Evolutionary conservation across 2,888 invertebrate genomes (phyloP).

Genomic region (Sarcophaga carnaria): DNA sequence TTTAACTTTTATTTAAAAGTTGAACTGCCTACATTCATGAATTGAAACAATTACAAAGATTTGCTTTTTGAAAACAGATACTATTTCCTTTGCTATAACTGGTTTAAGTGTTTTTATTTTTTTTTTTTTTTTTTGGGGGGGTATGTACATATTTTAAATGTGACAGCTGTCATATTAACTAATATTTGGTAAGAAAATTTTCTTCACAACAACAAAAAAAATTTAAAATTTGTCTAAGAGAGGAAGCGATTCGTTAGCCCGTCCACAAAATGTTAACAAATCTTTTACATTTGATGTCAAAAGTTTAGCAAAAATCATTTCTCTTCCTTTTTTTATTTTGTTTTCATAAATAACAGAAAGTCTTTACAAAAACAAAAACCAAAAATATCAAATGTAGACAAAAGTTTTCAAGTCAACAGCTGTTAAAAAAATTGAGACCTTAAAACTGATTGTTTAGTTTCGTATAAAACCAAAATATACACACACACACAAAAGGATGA

Average conservation of each 20-base stretch:
- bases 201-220: constrained; percentile 45
- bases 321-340: not conserved
- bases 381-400: constrained; percentile 7
- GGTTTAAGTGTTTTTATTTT: constrained; percentile 6
- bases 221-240: constrained; percentile 1
- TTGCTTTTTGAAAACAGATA: not conserved
- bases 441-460: constrained; percentile 34
- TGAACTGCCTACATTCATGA: not conserved
- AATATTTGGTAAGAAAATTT: constrained; percentile 53
- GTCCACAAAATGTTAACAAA: constrained; percentile 59
- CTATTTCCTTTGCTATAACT: no score
- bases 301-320: constrained; percentile 63
- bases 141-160: constrained; percentile 40
- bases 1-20: not conserved
- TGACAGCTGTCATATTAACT: constrained; percentile 69
- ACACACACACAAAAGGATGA: constrained; percentile 1
- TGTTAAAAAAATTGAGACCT: constrained; percentile 46
- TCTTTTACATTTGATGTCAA: constrained; percentile 62
- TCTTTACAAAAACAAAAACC: constrained; percentile 22
- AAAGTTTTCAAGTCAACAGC: constrained; percentile 47
- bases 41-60: not conserved
- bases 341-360: constrained; percentile 24
- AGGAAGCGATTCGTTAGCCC: not conserved
- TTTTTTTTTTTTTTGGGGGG: not conserved
- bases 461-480: constrained; percentile 4